These are phyloP conservation scores for Pterocles orientalis DNA, from an alignment of 2,113 vertebrate species.

Conservation along the genomic window DNA sequence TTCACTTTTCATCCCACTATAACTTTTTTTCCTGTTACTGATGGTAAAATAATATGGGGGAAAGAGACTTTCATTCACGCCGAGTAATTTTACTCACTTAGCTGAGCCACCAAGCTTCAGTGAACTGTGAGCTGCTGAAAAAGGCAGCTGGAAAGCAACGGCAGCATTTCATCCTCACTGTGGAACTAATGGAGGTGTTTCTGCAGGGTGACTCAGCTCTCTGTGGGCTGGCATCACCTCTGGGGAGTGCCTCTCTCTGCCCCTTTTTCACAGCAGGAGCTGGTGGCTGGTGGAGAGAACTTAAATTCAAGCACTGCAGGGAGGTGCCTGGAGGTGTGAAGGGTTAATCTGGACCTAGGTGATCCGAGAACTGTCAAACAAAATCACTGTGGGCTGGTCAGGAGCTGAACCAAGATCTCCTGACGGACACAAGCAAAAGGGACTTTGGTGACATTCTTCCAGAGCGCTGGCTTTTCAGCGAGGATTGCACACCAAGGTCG, in stretches of 20 bases:
- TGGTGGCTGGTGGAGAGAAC: fast-evolving
- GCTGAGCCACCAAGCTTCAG: not conserved
- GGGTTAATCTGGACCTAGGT: not conserved
- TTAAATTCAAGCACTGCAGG: fast-evolving
- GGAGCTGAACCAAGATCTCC: not conserved
- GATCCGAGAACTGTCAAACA: not conserved
- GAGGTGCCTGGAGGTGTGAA: not conserved
- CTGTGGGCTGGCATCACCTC: fast-evolving
- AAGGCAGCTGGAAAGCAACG: not conserved
- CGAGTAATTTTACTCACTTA: not conserved
- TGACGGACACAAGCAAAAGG: not conserved
- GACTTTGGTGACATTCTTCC: no score
- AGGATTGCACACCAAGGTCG: fast-evolving
- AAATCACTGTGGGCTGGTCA: not conserved
- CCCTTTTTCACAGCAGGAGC: not conserved
- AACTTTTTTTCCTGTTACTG: not conserved
- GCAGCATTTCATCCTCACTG: not conserved
- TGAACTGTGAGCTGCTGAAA: not conserved
- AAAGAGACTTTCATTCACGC: not conserved
- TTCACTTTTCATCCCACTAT: not conserved
- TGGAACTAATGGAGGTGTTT: not conserved
- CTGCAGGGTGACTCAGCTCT: not conserved
- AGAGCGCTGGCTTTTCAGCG: not conserved
- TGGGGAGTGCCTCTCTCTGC: not conserved
- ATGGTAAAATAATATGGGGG: not conserved